Percentiles rank a stretch among this genome's conserved stretches.
phyloP scores from a whole-genome alignment of 2,797 vertebrate genomes.

The Psittacula echo region DNA sequence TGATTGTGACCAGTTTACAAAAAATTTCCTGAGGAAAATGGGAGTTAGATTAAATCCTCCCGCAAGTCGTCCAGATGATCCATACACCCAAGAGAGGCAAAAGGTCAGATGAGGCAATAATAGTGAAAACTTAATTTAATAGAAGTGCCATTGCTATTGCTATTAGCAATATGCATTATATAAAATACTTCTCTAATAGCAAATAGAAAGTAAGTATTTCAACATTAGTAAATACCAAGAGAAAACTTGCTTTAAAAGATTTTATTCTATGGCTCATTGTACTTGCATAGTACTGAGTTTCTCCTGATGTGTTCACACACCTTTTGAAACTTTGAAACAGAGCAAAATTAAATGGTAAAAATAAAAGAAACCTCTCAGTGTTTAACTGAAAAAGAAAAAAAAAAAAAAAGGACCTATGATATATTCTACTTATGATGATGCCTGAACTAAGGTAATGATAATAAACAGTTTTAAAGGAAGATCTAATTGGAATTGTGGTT shows the following conservation, averaged over 20 bases:
- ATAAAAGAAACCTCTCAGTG: background rate
- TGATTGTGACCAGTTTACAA: conserved; percentile 88
- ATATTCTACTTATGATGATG: background rate
- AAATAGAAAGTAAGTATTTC: background rate
- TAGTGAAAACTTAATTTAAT: background rate
- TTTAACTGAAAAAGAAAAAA: background rate
- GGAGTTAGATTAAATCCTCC: conserved; percentile 83
- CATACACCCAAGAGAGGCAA: conserved; percentile 79
- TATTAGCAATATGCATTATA: background rate
- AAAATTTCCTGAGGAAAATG: conserved; percentile 85
- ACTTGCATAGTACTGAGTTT: background rate
- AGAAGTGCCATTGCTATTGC: background rate
- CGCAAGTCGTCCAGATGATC: conserved; percentile 79
- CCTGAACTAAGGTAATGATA: background rate
- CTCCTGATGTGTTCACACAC: background rate
- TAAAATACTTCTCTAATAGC: background rate
- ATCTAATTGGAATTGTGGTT: background rate
- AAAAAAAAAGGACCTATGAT: background rate
- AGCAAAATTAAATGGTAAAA: background rate
- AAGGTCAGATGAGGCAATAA: conserved; percentile 76
- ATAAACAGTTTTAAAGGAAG: background rate
- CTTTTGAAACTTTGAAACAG: background rate
- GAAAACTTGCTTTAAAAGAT: background rate
- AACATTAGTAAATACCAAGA: background rate
- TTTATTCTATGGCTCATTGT: background rate